Evolutionary conservation across 2,113 vertebrate genomes (phyloP), one percentile per base, ranked within the genome.

Genomic region (Pavo muticus): DNA sequence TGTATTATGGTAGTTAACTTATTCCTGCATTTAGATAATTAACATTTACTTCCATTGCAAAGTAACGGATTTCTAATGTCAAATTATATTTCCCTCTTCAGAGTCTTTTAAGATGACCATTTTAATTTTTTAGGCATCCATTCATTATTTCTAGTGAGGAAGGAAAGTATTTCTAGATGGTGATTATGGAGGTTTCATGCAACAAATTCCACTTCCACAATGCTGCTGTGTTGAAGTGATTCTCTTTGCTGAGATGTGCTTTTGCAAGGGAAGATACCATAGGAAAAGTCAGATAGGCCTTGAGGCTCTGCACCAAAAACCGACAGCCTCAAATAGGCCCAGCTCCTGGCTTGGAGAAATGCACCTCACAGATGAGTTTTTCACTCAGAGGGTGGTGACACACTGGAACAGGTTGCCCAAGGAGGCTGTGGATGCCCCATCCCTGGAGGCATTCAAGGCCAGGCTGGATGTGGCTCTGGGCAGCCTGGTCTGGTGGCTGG

Each of bases 11-110:
- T 47, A 73, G 52, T 61, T 60, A 78, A 57, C 27, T 54, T 54
- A 86, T 90, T 75, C 52, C 42, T 83, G 68, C 60, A 60, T 85
- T 95, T 90, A 73, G 45, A 60, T 74, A 83, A 91, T 85, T 94
- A 70, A 64, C 83, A 82, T 79, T 84, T 87, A 60, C 67, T 90
- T 87, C 67, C 18, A 67, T 95, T 93, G 87, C 64, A 56, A 86
- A 93, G 44, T 71, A 56, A 88, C 80, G 29, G 13, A 57, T 77
- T 91, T 77, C 82, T 90, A 83, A 64, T 42, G 19, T 77, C 42
- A 91, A 86, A 83, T 74, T 15, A 21, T 18, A 42, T n/a, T 85
- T 90, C 30, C 24, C 6, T 83, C 11, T 85, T 73, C 39, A 90
- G 42, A 74, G 13, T 63, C 78, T 74, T 69, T 83, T 63, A 50